Evolutionary conservation across 1,140 invertebrate genomes (phyloP).

Genomic region (Diprion similis): DNA sequence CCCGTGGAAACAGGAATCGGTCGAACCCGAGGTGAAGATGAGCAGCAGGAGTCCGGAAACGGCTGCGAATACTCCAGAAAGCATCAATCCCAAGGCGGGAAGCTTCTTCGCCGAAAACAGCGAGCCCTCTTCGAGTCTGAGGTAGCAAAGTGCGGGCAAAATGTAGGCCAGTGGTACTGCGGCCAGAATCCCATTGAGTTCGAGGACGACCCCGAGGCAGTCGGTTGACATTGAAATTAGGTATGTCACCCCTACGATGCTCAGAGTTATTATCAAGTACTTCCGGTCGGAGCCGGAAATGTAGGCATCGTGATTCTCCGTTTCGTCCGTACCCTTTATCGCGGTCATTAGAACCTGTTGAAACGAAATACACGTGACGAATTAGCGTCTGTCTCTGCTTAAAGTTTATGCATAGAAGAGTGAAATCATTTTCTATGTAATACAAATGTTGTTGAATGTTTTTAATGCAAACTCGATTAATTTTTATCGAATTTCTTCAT

Average conservation of each 20-base stretch:
- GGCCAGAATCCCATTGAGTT: slow-evolving; percentile 85
- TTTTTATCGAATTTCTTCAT: too few species aligned
- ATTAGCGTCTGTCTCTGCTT: too few species aligned
- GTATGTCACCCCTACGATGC: slow-evolving; percentile 75
- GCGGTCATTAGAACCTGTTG: slow-evolving; percentile 56
- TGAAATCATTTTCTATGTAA: too few species aligned
- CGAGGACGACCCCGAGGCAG: slow-evolving; percentile 85
- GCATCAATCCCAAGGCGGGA: slow-evolving; percentile 72
- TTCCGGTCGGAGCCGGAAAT: slow-evolving; percentile 56
- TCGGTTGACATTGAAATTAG: slow-evolving; percentile 85
- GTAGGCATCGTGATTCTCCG: slow-evolving; percentile 63
- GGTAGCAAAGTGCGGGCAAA: slow-evolving; percentile 81
- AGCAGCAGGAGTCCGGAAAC: slow-evolving; percentile 68
- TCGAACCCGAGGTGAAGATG: slow-evolving; percentile 60
- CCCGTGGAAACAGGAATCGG: slow-evolving; percentile 70
- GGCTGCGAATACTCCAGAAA: slow-evolving; percentile 78
- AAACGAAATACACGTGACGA: background rate
- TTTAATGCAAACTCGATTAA: too few species aligned
- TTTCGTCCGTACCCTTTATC: slow-evolving; percentile 62
- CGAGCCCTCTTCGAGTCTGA: slow-evolving; percentile 77
- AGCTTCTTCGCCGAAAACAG: slow-evolving; percentile 75
- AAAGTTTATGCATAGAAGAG: too few species aligned
- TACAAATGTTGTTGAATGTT: too few species aligned
- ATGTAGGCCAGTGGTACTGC: slow-evolving; percentile 88
- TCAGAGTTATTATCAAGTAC: slow-evolving; percentile 74